These are phyloP conservation scores for Theristus sp. DNA, from an alignment of 2,888 invertebrate genomes.

Conservation along the genomic window DNA sequence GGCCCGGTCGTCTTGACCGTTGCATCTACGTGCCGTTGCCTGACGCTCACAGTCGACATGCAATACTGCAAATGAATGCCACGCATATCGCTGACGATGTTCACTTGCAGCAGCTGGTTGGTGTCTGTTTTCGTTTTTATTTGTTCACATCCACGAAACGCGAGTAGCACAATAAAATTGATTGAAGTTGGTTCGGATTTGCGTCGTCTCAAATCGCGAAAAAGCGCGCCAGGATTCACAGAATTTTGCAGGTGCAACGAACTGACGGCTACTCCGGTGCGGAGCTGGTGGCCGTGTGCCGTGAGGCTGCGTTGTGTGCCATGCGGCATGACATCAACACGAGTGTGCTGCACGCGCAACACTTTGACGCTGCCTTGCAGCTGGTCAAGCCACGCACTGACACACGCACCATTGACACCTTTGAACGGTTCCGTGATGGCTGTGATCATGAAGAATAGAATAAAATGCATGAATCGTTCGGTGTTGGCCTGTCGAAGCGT, in stretches of 20 bases:
- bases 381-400: not conserved
- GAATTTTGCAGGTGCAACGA: too few relatives aligned
- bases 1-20: conserved; percentile 75
- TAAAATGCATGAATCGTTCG: too few relatives aligned
- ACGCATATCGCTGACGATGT: conserved; percentile 12
- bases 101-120: not conserved
- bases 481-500: too few relatives aligned
- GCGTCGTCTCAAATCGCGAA: not conserved
- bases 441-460: too few relatives aligned
- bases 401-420: not conserved
- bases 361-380: not conserved
- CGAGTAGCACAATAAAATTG: not conserved
- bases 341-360: not conserved
- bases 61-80: conserved; percentile 54
- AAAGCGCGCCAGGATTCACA: too few relatives aligned
- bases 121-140: not conserved
- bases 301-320: conserved; percentile 71
- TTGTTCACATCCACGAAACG: not conserved
- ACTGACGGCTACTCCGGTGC: conserved; percentile 83
- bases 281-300: conserved; percentile 58
- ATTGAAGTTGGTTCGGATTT: not conserved
- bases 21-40: conserved; percentile 83
- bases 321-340: conserved; percentile 30
- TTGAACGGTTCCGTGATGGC: conserved; percentile 50
- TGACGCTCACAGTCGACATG: conserved; percentile 52